Conservation (phyloP, 2,113 vertebrate species). For the Addax nasomaculatus region DNA sequence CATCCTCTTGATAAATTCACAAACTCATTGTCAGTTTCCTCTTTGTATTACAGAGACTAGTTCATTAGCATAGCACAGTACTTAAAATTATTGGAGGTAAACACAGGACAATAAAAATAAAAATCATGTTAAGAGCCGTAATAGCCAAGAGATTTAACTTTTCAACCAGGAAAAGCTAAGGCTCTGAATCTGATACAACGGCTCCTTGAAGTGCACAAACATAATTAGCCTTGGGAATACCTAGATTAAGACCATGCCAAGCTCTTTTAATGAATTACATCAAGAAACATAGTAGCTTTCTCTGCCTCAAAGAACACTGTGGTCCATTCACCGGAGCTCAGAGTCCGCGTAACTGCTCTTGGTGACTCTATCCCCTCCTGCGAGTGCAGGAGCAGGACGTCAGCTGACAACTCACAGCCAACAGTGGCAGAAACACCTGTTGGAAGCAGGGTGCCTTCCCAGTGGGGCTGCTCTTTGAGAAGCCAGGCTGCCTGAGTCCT, state of each 20-base stretch:
- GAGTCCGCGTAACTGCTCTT: neutral
- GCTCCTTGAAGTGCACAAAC: constrained; percentile 34
- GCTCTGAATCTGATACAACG: neutral
- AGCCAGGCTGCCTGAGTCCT: neutral
- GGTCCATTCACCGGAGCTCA: neutral
- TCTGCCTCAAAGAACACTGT: neutral
- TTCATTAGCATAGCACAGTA: neutral
- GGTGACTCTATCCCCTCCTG: neutral
- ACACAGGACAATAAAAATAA: neutral
- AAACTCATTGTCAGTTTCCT: neutral
- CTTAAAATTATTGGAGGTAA: constrained; percentile 14
- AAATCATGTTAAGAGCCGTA: neutral
- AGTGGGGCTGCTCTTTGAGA: neutral
- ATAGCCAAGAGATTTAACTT: constrained; percentile 23
- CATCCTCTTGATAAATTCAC: neutral
- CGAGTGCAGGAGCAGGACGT: neutral
- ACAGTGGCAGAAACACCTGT: neutral
- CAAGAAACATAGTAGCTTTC: constrained; percentile 34
- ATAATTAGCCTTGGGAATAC: constrained; percentile 35
- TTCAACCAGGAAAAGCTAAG: neutral
- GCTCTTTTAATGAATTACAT: constrained; percentile 57
- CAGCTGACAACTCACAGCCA: neutral
- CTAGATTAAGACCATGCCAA: constrained; percentile 28
- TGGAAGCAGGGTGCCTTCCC: neutral
- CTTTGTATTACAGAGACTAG: neutral